Conservation (phyloP, 1,140 invertebrate genomes). For the Diabrotica undecimpunctata region DNA sequence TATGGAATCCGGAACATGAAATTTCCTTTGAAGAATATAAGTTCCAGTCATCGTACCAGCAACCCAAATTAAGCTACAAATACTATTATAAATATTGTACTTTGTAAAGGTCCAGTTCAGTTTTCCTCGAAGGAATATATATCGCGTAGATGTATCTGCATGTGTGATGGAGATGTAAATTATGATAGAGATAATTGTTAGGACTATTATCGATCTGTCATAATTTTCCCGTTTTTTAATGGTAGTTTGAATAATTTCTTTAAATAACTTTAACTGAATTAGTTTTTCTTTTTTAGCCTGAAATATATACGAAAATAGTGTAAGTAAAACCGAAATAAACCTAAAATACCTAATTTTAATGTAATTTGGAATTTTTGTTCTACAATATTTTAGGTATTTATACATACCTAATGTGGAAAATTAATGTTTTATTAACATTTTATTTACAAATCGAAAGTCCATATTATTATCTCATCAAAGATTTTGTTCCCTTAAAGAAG, state of each 20-base stretch:
- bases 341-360: too few relatives aligned
- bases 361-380: too few relatives aligned
- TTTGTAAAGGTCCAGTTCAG: slow-evolving; percentile 61
- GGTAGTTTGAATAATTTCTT: slow-evolving; percentile 45
- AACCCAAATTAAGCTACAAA: slow-evolving; percentile 47
- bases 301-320: too few relatives aligned
- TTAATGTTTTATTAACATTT: too few relatives aligned
- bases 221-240: slow-evolving; percentile 57
- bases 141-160: slow-evolving; percentile 52
- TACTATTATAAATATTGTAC: slow-evolving; percentile 54
- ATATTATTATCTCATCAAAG: too few relatives aligned
- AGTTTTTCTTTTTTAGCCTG: too few relatives aligned
- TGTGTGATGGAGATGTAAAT: neutral
- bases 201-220: slow-evolving; percentile 58
- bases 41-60: slow-evolving; percentile 39
- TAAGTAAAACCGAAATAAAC: too few relatives aligned
- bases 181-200: slow-evolving; percentile 51
- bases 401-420: too few relatives aligned
- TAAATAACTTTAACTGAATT: too few relatives aligned
- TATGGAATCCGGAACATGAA: slow-evolving; percentile 45
- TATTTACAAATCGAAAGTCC: too few relatives aligned
- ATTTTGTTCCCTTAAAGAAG: too few relatives aligned
- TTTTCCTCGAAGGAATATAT: slow-evolving; percentile 60
- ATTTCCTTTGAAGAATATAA: slow-evolving; percentile 50
- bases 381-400: too few relatives aligned